Evolutionary conservation across 2,113 vertebrate species (phyloP).

Genomic region (Cynopterus brachyotis): DNA sequence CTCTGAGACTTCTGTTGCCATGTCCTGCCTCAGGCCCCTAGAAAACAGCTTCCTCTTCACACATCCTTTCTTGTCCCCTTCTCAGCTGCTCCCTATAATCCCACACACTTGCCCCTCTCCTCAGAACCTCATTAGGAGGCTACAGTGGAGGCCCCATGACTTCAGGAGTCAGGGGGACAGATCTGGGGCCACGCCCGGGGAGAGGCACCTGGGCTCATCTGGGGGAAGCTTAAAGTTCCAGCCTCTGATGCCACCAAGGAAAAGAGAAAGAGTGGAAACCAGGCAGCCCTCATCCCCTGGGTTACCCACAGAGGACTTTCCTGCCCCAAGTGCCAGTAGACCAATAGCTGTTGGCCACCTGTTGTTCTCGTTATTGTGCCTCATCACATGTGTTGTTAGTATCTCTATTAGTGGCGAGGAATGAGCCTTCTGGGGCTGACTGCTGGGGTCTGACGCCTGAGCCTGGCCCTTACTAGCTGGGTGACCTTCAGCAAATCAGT

Average conservation of each 20-base stretch:
- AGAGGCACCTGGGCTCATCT: background rate
- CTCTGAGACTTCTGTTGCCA: background rate
- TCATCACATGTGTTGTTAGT: rapidly evolving
- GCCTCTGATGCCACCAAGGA: background rate
- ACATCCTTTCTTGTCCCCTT: background rate
- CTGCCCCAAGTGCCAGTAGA: background rate
- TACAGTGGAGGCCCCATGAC: rapidly evolving
- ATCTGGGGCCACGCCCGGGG: too few relatives aligned
- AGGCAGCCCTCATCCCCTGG: rapidly evolving
- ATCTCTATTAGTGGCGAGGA: rapidly evolving
- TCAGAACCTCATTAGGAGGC: background rate
- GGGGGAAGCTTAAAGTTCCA: background rate
- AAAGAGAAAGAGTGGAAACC: background rate
- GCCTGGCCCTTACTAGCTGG: background rate
- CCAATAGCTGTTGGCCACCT: rapidly evolving
- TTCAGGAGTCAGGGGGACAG: background rate
- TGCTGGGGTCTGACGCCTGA: background rate
- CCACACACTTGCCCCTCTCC: background rate
- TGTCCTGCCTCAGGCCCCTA: background rate
- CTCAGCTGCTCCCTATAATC: background rate
- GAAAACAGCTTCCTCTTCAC: background rate
- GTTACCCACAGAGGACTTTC: background rate
- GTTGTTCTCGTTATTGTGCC: rapidly evolving
- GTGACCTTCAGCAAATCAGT: background rate
- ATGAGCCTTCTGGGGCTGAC: background rate